Percentiles rank a stretch among this genome's conserved stretches.
phyloP scores from a whole-genome alignment of 2,797 vertebrate species.

The Scolopax rusticola region DNA sequence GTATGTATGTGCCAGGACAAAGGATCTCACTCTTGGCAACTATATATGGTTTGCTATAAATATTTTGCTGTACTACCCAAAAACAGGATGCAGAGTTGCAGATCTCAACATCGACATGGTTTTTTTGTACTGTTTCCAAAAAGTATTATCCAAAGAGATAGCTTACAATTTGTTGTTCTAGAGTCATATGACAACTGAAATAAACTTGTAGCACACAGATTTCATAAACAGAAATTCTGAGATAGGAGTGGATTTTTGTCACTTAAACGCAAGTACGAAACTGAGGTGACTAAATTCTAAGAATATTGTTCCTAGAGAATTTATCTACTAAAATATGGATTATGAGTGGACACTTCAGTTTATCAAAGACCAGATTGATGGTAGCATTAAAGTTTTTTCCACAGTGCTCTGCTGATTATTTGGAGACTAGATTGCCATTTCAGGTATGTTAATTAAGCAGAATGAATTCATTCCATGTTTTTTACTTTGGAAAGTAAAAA shows the following conservation, averaged over 20 bases:
- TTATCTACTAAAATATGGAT: background rate
- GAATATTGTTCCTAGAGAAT: background rate
- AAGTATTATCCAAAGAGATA: background rate
- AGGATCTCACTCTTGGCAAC: background rate
- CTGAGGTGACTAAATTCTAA: background rate
- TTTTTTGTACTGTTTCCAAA: background rate
- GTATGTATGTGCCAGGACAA: background rate
- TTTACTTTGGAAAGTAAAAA: background rate
- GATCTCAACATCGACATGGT: background rate
- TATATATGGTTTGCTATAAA: background rate
- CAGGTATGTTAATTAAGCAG: background rate
- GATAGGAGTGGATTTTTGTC: background rate
- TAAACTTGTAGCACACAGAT: background rate
- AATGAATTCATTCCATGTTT: background rate
- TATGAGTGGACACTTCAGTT: background rate
- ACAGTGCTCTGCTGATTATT: background rate
- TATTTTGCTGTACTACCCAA: background rate
- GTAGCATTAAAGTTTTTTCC: background rate
- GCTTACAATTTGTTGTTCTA: background rate
- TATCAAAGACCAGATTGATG: background rate
- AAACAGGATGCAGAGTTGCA: background rate
- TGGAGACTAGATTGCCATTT: background rate
- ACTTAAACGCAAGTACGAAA: background rate
- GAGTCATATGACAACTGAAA: background rate
- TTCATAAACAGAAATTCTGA: background rate